Percentiles rank a stretch among this genome's conserved stretches.
These are phyloP conservation scores for Nomada lathburiana DNA, from an alignment of 2,888 invertebrate genomes.

Conservation along the genomic window DNA sequence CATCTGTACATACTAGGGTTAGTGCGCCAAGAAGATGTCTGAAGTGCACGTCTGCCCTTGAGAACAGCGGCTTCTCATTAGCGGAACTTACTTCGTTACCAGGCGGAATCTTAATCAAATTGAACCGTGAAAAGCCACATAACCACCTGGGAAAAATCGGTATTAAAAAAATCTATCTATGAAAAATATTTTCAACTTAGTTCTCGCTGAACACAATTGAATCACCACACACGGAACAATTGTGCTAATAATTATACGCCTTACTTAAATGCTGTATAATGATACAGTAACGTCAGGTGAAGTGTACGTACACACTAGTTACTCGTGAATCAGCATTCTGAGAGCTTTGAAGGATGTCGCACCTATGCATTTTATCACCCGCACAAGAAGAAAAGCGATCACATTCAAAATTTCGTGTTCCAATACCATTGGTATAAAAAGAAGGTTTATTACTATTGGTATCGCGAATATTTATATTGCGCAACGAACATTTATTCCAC, in stretches of 20 bases:
- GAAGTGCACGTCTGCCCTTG: conserved; percentile 49
- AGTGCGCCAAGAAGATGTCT: conserved; percentile 49
- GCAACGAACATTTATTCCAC: too few species aligned
- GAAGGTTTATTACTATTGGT: too few species aligned
- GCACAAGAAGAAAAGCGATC: too few species aligned
- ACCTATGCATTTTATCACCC: neutral
- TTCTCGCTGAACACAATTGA: neutral
- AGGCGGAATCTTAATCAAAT: conserved; percentile 43
- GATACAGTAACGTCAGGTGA: neutral
- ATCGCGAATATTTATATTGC: too few species aligned
- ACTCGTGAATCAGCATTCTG: neutral
- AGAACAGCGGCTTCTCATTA: conserved; percentile 59
- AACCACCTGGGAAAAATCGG: neutral
- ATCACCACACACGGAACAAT: too few species aligned
- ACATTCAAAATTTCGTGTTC: too few species aligned
- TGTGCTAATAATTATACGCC: neutral
- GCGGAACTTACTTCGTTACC: conserved; percentile 55
- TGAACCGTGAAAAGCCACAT: neutral
- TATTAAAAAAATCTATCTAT: neutral
- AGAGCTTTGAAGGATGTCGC: neutral
- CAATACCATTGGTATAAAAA: too few species aligned
- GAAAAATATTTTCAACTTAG: neutral
- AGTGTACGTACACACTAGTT: neutral
- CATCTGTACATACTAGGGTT: conserved; percentile 47
- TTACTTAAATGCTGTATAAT: neutral